Evolutionary conservation across 2,797 vertebrate species (phyloP).

Genomic region (Furcifer pardalis): DNA sequence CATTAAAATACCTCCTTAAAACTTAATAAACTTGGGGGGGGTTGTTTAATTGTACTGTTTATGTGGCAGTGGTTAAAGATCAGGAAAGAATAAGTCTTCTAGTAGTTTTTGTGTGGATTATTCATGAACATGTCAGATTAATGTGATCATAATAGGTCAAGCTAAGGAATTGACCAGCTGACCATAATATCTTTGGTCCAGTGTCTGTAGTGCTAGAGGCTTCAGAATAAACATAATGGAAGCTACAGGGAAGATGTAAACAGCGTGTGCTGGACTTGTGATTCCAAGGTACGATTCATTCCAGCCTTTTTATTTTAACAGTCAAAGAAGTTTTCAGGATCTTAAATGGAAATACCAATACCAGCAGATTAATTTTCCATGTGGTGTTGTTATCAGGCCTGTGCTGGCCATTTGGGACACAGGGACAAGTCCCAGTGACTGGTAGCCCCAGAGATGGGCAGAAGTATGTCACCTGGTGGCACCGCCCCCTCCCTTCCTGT

Average conservation of each 20-base stretch:
- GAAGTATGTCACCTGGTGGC: too few species aligned
- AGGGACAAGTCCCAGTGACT: too few species aligned
- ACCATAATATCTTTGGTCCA: not conserved
- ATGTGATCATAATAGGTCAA: not conserved
- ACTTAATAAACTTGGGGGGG: too few species aligned
- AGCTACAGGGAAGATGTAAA: not conserved
- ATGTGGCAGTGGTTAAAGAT: not conserved
- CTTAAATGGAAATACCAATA: not conserved
- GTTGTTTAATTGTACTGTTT: too few species aligned
- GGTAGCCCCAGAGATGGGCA: too few species aligned
- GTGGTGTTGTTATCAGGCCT: too few species aligned
- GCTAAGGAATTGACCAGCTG: not conserved
- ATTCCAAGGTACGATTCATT: constrained; percentile 8
- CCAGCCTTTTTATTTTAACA: not conserved
- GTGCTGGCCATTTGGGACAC: too few species aligned
- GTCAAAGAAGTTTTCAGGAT: not conserved
- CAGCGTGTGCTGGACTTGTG: not conserved
- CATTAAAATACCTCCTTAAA: too few species aligned
- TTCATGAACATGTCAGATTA: not conserved
- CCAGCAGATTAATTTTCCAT: not conserved
- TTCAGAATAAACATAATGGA: not conserved
- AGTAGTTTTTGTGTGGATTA: not conserved
- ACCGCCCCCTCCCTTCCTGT: too few species aligned
- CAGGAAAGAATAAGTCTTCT: not conserved
- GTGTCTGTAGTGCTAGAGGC: not conserved